Conservation (phyloP, 2,797 vertebrate species). For the Crocidura indochinensis region DNA sequence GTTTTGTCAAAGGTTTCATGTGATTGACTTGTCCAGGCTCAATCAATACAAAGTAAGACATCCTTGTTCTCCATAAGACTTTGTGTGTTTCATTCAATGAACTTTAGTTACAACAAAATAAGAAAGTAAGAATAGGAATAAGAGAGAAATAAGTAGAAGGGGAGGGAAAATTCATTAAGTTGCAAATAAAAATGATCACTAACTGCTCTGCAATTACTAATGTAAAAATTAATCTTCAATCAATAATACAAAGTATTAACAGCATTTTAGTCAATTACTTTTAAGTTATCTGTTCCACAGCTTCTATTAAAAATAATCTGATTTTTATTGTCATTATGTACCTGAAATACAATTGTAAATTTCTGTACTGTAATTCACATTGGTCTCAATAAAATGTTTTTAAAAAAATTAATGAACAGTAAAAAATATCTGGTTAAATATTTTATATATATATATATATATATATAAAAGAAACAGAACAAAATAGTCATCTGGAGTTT, state of each 20-base stretch:
- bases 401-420: too few species aligned
- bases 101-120: too few species aligned
- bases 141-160: not conserved
- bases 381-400: too few species aligned
- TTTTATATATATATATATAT: slow-evolving; percentile 36
- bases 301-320: slow-evolving; percentile 20
- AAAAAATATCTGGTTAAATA: slow-evolving; percentile 9
- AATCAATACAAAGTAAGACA: too few species aligned
- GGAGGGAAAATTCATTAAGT: not conserved
- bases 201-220: slow-evolving; percentile 67
- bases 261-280: slow-evolving; percentile 47
- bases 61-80: too few species aligned
- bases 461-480: not conserved
- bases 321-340: too few species aligned
- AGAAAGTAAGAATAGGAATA: too few species aligned
- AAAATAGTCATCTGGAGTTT: not conserved
- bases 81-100: too few species aligned
- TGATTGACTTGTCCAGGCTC: too few species aligned
- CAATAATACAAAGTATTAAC: slow-evolving; percentile 36
- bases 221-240: slow-evolving; percentile 55
- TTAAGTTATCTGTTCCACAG: slow-evolving; percentile 54
- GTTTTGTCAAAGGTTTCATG: too few species aligned
- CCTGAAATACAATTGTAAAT: too few species aligned
- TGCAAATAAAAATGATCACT: slow-evolving; percentile 51
- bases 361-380: too few species aligned